A percentile compares a stretch with the other conserved stretches of the same genome.
These are phyloP conservation scores for Hemaris fuciformis DNA, from an alignment of 2,888 invertebrate genomes.

Conservation along the genomic window DNA sequence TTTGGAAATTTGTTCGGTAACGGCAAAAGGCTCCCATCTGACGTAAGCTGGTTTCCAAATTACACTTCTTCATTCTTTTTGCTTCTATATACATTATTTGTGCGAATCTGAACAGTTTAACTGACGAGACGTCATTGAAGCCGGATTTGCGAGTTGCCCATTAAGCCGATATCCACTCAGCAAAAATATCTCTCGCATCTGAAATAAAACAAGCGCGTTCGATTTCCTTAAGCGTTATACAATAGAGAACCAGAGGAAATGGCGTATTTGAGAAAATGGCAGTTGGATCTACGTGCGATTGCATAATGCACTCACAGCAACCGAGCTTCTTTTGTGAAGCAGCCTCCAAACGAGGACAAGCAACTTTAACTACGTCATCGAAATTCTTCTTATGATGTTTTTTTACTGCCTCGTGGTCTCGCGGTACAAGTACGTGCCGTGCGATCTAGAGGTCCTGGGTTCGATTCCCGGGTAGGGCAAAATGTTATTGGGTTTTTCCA, in stretches of 20 bases:
- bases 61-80: no score
- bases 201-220: conserved; percentile 8
- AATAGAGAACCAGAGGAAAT: conserved; percentile 27
- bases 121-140: no score
- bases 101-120: background rate
- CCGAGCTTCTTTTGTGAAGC: conserved; percentile 5
- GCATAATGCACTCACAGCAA: conserved; percentile 30
- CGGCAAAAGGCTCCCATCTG: no score
- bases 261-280: conserved; percentile 40
- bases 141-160: background rate
- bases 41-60: no score
- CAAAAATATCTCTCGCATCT: background rate
- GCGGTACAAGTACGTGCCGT: no score
- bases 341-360: background rate
- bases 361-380: background rate
- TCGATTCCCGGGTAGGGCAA: no score
- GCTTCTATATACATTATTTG: no score
- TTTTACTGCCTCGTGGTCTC: background rate
- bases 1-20: no score
- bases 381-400: background rate
- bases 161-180: background rate
- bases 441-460: no score
- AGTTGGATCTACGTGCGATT: conserved; percentile 31
- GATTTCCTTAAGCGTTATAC: conserved; percentile 22
- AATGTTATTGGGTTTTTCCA: no score